Conservation (phyloP, 2,797 vertebrate genomes). For the Lagocephalus sceleratus region DNA sequence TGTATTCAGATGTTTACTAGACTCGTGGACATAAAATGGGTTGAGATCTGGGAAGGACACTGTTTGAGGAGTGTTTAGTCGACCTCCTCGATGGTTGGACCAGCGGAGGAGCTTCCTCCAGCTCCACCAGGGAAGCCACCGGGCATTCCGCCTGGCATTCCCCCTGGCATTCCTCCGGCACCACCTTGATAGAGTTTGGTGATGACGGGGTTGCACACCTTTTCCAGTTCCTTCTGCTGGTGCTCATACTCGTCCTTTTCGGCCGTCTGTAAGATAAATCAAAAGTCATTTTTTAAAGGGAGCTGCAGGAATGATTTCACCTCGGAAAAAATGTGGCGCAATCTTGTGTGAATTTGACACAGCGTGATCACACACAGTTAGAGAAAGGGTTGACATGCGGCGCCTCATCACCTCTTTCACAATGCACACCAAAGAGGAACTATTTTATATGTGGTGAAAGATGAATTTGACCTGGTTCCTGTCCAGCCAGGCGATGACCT, state of each 20-base stretch:
- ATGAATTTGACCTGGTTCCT: conserved; percentile 76
- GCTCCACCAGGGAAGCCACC: conserved; percentile 76
- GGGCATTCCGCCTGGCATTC: conserved; percentile 66
- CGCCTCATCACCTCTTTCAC: too few species aligned
- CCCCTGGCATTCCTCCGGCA: conserved; percentile 65
- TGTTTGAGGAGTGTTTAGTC: conserved; percentile 55
- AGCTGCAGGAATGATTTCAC: neutral
- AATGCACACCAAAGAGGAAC: neutral
- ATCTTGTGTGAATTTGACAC: neutral
- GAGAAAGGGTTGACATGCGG: too few species aligned
- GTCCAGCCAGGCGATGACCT: conserved; percentile 81
- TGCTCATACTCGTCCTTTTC: conserved; percentile 83
- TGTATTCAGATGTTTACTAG: neutral
- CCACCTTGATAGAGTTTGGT: conserved; percentile 78
- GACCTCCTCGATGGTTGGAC: conserved; percentile 81
- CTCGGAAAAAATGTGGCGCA: neutral
- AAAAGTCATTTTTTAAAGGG: neutral
- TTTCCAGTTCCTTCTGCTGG: conserved; percentile 83
- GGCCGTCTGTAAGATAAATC: conserved; percentile 66
- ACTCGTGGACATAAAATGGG: neutral
- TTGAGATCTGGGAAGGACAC: conserved; percentile 21
- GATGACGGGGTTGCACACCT: conserved; percentile 80
- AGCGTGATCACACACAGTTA: neutral
- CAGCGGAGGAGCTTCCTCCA: conserved; percentile 69
- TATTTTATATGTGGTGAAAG: neutral